A percentile compares a stretch with the other conserved stretches of the same genome.
Conservation (phyloP, 2,113 vertebrate species). For the Cavia porcellus region DNA sequence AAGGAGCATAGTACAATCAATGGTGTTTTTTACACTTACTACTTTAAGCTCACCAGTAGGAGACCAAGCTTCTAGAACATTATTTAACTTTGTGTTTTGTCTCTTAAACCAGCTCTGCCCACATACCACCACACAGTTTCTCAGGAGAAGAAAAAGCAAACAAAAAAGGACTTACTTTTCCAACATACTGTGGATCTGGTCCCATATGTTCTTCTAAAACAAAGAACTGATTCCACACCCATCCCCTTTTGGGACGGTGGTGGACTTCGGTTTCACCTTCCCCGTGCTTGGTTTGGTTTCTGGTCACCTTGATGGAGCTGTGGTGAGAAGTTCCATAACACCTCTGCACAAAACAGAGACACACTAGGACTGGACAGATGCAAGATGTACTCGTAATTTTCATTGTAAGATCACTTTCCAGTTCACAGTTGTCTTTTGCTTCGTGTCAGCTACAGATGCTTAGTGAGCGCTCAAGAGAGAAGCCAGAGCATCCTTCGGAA, state of each 20-base stretch:
- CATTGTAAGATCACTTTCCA: conserved; percentile 92
- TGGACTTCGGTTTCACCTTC: conserved; percentile 97
- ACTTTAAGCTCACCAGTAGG: not conserved
- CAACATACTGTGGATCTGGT: conserved; percentile 97
- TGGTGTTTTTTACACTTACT: not conserved
- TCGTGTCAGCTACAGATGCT: conserved; percentile 83
- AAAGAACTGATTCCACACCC: conserved; percentile 99
- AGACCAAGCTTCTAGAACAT: no score
- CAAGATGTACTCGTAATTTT: conserved; percentile 95
- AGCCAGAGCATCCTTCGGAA: conserved; percentile 88
- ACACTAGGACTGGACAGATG: conserved; percentile 96
- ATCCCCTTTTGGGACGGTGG: conserved; percentile 98
- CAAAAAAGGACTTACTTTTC: conserved; percentile 92
- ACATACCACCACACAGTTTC: not conserved
- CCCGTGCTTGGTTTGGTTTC: conserved; percentile 94
- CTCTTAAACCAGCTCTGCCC: not conserved
- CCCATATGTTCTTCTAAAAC: conserved; percentile 99
- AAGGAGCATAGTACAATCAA: not conserved
- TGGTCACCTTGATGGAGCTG: conserved; percentile 89
- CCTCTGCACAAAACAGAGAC: conserved; percentile 97
- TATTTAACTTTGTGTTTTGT: not conserved
- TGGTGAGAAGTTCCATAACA: conserved; percentile 91
- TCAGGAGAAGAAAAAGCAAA: not conserved
- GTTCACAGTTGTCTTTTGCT: conserved; percentile 81
- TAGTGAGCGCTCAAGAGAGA: conserved; percentile 78